Percentiles rank a stretch among this genome's conserved stretches.
Evolutionary conservation across 2,797 vertebrate species (phyloP).

Genomic region (Carduelis carduelis): DNA sequence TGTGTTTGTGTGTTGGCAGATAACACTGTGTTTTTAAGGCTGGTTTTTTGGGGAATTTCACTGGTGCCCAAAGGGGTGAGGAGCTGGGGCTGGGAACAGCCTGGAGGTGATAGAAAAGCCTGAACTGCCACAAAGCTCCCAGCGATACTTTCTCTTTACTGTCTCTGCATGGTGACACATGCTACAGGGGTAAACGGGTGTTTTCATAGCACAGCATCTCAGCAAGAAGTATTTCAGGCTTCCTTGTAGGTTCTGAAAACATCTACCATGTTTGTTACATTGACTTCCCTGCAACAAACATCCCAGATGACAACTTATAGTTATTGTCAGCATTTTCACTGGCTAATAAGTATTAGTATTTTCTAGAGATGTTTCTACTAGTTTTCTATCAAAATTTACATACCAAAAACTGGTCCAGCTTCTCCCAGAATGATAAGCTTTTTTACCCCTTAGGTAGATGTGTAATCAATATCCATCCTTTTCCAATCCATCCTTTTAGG

Average conservation of each 20-base stretch:
- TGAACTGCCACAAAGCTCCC: background rate
- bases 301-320: background rate
- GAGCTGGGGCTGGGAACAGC: background rate
- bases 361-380: background rate
- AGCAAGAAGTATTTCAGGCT: background rate
- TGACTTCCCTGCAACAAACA: background rate
- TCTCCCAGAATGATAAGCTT: background rate
- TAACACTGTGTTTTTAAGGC: rapidly evolving
- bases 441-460: background rate
- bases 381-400: background rate
- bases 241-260: background rate
- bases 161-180: background rate
- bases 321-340: background rate
- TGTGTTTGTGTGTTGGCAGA: background rate
- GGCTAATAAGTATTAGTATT: background rate
- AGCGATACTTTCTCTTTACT: background rate
- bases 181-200: background rate
- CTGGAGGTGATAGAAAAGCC: background rate
- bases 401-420: background rate
- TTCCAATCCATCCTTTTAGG: background rate
- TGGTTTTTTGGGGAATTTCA: background rate
- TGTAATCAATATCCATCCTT: background rate
- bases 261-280: background rate
- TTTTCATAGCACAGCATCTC: background rate
- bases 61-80: background rate